Conservation (phyloP, 35 echinoderm and acorn worm genomes). For the Strongylocentrotus purpuratus region DNA sequence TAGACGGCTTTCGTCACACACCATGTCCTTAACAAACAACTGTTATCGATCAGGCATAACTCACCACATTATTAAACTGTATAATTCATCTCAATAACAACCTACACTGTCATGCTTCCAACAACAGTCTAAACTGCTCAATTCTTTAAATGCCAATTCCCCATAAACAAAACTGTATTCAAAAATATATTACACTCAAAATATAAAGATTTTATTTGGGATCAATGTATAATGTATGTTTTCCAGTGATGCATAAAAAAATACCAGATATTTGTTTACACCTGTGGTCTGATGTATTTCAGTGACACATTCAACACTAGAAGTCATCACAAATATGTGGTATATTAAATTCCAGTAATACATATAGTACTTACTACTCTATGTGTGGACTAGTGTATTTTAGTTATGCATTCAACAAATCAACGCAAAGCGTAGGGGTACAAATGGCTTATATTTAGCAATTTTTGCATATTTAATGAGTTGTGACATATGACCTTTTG, state of each 20-base stretch:
- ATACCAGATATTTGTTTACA: not conserved
- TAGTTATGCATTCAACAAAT: not conserved
- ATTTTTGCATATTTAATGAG: too few species aligned
- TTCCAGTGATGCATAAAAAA: not conserved
- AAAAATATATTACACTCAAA: not conserved
- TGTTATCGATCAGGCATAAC: not conserved
- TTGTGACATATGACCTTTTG: too few species aligned
- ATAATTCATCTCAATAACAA: not conserved
- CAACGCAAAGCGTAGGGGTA: too few species aligned
- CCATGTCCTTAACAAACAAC: not conserved
- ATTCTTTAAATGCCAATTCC: not conserved
- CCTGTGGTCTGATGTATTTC: constrained; percentile 88
- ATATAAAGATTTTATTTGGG: too few species aligned
- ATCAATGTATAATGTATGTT: not conserved
- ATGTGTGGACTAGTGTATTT: not conserved
- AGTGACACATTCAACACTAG: constrained; percentile 58
- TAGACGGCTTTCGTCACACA: not conserved
- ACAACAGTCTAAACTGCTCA: not conserved
- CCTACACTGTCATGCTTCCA: not conserved
- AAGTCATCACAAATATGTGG: not conserved
- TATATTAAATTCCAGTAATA: not conserved
- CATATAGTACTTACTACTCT: too few species aligned
- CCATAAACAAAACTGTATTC: not conserved
- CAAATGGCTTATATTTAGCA: too few species aligned
- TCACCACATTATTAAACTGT: not conserved